Conservation (phyloP, 2,113 vertebrate species). For the Ardeotis arabs region DNA sequence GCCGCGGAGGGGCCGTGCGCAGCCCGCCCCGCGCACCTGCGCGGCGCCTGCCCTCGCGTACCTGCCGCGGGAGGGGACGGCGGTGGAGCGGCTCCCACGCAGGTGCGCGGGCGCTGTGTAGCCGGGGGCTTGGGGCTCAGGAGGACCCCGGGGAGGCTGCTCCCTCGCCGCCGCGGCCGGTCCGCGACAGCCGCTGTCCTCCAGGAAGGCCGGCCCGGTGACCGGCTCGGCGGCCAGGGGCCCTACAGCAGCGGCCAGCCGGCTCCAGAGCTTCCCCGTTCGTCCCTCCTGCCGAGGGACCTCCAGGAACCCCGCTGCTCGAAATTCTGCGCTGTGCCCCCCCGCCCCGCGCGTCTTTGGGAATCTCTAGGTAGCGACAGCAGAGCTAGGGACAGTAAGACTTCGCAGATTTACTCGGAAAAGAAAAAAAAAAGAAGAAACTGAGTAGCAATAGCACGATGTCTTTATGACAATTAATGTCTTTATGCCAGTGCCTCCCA, state of each 20-base stretch:
- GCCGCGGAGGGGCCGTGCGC: neutral
- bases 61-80: neutral
- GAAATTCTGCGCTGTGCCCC: neutral
- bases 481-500: neutral
- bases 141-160: neutral
- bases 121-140: neutral
- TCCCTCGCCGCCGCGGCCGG: neutral
- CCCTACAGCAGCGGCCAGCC: neutral
- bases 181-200: neutral
- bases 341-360: neutral
- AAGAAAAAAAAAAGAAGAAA: neutral
- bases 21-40: neutral
- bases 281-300: neutral
- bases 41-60: neutral
- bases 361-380: neutral
- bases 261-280: neutral
- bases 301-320: rapidly evolving
- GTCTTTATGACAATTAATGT: too few species aligned
- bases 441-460: neutral
- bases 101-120: neutral
- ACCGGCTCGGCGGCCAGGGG: neutral
- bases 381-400: neutral
- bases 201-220: neutral
- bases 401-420: neutral
- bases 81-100: neutral